Conservation (phyloP, 2,888 invertebrate genomes). For the Polyploca ridens region DNA sequence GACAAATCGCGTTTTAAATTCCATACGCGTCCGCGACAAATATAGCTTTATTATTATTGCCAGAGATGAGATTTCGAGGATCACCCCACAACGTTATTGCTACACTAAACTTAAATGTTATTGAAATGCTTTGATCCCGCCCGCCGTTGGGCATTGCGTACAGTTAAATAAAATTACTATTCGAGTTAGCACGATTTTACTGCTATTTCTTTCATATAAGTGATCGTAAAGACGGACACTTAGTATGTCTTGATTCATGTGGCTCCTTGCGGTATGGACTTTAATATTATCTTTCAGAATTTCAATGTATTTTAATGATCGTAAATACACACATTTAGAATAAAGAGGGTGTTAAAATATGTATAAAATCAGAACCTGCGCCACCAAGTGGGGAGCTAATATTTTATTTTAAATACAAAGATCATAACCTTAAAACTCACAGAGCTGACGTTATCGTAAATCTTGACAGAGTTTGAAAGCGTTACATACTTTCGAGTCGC, state of each 20-base stretch:
- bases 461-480: neutral
- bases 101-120: slow-evolving; percentile 54
- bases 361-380: neutral
- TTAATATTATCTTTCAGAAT: neutral
- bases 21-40: slow-evolving; percentile 63
- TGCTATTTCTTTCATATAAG: slow-evolving; percentile 30
- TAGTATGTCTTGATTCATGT: slow-evolving; percentile 14
- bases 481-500: neutral
- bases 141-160: slow-evolving; percentile 41
- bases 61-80: slow-evolving; percentile 65
- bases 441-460: neutral
- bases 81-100: slow-evolving; percentile 64
- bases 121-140: slow-evolving; percentile 58
- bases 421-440: no score
- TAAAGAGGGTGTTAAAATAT: neutral
- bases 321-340: neutral
- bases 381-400: neutral
- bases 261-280: neutral
- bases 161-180: slow-evolving; percentile 41
- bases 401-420: neutral
- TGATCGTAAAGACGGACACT: slow-evolving; percentile 24
- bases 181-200: slow-evolving; percentile 28
- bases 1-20: slow-evolving; percentile 62
- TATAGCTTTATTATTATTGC: slow-evolving; percentile 70
- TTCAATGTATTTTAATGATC: slow-evolving; percentile 7